A percentile compares a stretch with the other conserved stretches of the same genome.
Conservation (phyloP, 2,113 vertebrate genomes). For the Calidris pygmaea region DNA sequence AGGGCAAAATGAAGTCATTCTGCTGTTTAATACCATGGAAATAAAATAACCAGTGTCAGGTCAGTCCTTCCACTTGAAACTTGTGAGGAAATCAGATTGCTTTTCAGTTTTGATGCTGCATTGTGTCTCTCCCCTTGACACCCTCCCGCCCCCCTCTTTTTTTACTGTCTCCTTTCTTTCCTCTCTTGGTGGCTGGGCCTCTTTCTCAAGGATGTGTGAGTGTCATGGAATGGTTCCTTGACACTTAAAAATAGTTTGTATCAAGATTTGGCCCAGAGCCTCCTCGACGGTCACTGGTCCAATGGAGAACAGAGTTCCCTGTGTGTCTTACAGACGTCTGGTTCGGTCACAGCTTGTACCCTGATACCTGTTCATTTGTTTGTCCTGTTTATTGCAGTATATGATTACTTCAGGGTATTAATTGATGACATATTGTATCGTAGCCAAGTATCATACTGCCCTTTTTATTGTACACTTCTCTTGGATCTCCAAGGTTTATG, state of each 20-base stretch:
- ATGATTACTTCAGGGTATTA: not conserved
- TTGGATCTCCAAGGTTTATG: not conserved
- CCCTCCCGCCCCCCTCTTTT: accelerated
- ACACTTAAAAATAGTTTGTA: not conserved
- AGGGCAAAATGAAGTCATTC: slow-evolving; percentile 14
- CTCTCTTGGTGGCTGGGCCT: not conserved
- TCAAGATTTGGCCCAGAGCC: not conserved
- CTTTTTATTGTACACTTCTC: not conserved
- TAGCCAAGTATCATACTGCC: accelerated
- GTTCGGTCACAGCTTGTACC: not conserved
- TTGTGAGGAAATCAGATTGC: not conserved
- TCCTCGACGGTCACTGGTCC: not conserved
- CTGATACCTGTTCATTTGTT: not conserved
- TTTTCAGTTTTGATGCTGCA: not conserved
- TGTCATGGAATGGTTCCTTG: not conserved
- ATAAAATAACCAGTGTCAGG: not conserved
- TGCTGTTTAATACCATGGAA: not conserved
- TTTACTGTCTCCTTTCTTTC: slow-evolving; percentile 27
- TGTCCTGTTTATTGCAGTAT: not conserved
- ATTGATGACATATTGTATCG: accelerated
- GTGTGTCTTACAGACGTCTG: not conserved
- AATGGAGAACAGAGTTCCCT: not conserved
- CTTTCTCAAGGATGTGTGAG: slow-evolving; percentile 11
- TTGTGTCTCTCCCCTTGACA: not conserved
- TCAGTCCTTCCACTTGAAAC: not conserved